Percentiles rank a stretch among this genome's conserved stretches.
Conservation (phyloP, 2,888 invertebrate genomes). For the Camptogramma bilineatum region DNA sequence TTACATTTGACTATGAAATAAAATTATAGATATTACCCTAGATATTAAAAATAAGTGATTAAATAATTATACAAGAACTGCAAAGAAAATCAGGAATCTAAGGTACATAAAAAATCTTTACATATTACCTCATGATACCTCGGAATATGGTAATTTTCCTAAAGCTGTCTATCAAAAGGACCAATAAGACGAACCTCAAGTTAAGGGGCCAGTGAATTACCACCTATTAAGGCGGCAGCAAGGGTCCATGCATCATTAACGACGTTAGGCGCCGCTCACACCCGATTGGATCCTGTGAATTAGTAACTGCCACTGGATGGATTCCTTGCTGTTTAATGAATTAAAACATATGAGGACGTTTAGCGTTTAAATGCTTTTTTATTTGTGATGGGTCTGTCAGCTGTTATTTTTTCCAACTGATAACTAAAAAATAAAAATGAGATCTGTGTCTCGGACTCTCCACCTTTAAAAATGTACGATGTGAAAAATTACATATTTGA, state of each 20-base stretch:
- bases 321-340: constrained; percentile 51
- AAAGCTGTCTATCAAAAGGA: background rate
- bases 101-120: too few species aligned
- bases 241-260: constrained; percentile 65
- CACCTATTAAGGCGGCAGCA: constrained; percentile 40
- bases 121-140: too few species aligned
- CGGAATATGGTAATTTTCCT: background rate
- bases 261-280: constrained; percentile 58
- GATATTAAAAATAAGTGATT: too few species aligned
- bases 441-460: too few species aligned
- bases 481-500: too few species aligned
- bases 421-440: too few species aligned
- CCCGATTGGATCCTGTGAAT: constrained; percentile 65
- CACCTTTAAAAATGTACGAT: too few species aligned
- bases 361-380: constrained; percentile 6
- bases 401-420: too few species aligned
- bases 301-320: constrained; percentile 54
- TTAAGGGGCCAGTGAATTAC: constrained; percentile 21
- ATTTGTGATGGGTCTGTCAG: background rate
- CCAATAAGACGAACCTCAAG: background rate
- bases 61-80: too few species aligned
- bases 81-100: too few species aligned
- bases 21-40: too few species aligned
- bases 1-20: too few species aligned
- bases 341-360: constrained; percentile 51